phyloP scores from a whole-genome alignment of 2,113 vertebrate species.

The Sebastes schlegelii region DNA sequence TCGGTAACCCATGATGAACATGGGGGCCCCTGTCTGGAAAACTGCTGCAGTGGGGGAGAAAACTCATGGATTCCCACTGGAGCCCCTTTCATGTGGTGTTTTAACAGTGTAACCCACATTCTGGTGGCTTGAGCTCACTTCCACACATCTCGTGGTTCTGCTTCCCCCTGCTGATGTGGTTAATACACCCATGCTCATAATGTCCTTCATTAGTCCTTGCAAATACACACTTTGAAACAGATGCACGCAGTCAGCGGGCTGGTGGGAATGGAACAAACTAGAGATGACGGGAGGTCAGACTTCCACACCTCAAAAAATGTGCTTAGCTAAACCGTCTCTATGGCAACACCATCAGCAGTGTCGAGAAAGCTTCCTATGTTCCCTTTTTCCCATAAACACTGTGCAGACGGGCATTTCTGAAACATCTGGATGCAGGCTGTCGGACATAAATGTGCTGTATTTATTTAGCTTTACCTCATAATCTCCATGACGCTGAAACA shows the following conservation, averaged over 20 bases:
- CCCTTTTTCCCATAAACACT: slow-evolving; percentile 47
- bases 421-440: slow-evolving; percentile 49
- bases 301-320: slow-evolving; percentile 46
- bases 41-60: slow-evolving; percentile 37
- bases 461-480: slow-evolving; percentile 44
- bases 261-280: slow-evolving; percentile 58
- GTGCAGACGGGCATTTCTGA: slow-evolving; percentile 7
- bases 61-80: slow-evolving; percentile 47
- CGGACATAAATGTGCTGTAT: slow-evolving; percentile 19
- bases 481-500: slow-evolving; percentile 34
- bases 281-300: slow-evolving; percentile 32
- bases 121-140: slow-evolving; percentile 73
- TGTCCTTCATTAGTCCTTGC: slow-evolving; percentile 60
- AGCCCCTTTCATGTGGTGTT: slow-evolving; percentile 77
- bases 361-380: slow-evolving; percentile 11
- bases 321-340: slow-evolving; percentile 41
- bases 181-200: slow-evolving; percentile 50
- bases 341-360: slow-evolving; percentile 41
- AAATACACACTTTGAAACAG: slow-evolving; percentile 45
- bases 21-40: slow-evolving; percentile 54
- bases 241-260: slow-evolving; percentile 35
- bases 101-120: slow-evolving; percentile 70
- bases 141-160: slow-evolving; percentile 48
- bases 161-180: slow-evolving; percentile 58
- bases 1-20: slow-evolving; percentile 60